Evolutionary conservation across 1,140 invertebrate genomes (phyloP).

Genomic region (Philotrypesis tridentata): DNA sequence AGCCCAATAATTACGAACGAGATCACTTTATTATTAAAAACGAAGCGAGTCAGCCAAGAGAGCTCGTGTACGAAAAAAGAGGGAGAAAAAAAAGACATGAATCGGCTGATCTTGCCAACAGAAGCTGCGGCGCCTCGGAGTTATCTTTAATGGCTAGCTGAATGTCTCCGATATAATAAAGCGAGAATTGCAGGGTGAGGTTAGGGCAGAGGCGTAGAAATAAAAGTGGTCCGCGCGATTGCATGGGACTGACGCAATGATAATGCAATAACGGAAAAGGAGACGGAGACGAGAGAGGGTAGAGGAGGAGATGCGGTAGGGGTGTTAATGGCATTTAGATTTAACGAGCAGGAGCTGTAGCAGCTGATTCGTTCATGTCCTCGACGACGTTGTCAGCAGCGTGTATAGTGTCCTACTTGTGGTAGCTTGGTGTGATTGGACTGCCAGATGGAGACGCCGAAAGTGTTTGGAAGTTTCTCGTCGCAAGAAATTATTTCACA

Average conservation of each 20-base stretch:
- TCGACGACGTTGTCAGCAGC: not conserved
- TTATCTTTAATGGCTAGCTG: constrained; percentile 35
- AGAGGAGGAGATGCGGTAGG: not conserved
- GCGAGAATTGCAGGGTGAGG: not conserved
- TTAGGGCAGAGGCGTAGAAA: not conserved
- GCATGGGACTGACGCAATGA: constrained; percentile 1
- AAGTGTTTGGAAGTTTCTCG: not conserved
- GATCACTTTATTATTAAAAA: constrained; percentile 27
- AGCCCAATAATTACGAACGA: constrained; percentile 5
- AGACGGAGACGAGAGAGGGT: no score
- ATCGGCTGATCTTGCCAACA: not conserved
- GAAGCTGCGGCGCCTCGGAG: not conserved
- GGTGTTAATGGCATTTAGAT: constrained; percentile 22
- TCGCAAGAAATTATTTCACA: not conserved
- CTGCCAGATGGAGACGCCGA: not conserved
- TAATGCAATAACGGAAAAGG: constrained; percentile 28
- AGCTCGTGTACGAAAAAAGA: not conserved
- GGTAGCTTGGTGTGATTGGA: no score
- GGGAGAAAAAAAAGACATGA: not conserved
- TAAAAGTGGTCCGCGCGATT: not conserved
- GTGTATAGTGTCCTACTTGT: not conserved
- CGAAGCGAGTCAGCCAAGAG: not conserved
- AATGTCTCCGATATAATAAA: constrained; percentile 33
- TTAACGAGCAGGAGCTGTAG: constrained; percentile 2
- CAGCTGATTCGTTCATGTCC: not conserved